phyloP scores from a whole-genome alignment of 2,113 vertebrate genomes.

The Proteles cristata region DNA sequence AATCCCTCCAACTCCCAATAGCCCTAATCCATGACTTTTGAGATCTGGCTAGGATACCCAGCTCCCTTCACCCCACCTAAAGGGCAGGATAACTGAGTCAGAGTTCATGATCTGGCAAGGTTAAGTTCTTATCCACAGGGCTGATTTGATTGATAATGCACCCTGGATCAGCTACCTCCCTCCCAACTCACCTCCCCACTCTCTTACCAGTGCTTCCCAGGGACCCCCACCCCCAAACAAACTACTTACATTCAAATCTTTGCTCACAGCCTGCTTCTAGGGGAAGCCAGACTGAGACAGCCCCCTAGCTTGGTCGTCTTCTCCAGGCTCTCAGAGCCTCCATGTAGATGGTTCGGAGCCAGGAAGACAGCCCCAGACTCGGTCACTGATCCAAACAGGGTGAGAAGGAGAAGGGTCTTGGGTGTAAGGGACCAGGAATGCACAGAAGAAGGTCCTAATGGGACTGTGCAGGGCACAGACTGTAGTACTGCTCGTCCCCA shows the following conservation, averaged over 20 bases:
- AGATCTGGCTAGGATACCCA: not conserved
- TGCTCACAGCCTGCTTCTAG: not conserved
- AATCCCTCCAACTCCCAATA: rapidly evolving
- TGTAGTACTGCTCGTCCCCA: not conserved
- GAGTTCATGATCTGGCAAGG: rapidly evolving
- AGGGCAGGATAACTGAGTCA: not conserved
- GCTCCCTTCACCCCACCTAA: not conserved
- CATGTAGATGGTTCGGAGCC: not conserved
- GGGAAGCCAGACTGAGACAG: not conserved
- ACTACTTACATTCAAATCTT: not conserved
- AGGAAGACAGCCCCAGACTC: not conserved
- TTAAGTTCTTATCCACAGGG: not conserved
- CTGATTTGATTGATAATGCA: not conserved
- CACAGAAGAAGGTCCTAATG: not conserved
- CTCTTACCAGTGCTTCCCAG: not conserved
- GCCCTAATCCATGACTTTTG: not conserved
- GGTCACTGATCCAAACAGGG: not conserved
- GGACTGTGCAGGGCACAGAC: not conserved
- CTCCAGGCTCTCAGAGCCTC: not conserved
- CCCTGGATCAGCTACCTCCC: too few relatives aligned
- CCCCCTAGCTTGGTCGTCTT: not conserved
- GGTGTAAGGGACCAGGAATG: not conserved
- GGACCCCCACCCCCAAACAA: not conserved
- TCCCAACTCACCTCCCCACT: not conserved
- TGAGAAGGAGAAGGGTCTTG: not conserved